phyloP scores from a whole-genome alignment of 1,140 invertebrate genomes.

The Drosophila dunni region DNA sequence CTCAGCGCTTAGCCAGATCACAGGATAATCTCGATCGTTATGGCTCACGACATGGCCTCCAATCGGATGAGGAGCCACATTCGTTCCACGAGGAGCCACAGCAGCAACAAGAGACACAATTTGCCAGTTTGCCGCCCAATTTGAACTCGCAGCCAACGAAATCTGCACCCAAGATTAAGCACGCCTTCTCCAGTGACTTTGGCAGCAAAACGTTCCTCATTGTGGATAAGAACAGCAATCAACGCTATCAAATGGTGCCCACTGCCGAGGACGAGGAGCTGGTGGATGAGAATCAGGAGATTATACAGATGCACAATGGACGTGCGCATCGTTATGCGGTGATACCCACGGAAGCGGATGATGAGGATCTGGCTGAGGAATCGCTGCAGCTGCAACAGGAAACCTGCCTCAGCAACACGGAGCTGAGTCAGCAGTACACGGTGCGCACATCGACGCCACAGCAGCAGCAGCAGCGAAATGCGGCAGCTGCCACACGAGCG shows the following conservation, averaged over 20 bases:
- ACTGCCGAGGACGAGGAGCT: constrained; percentile 86
- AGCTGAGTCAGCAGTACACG: constrained; percentile 63
- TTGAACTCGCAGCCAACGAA: constrained; percentile 36
- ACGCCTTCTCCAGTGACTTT: constrained; percentile 86
- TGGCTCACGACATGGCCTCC: constrained; percentile 55
- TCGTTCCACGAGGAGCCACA: constrained; percentile 77
- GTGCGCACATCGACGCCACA: constrained; percentile 75
- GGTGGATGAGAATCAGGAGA: constrained; percentile 86
- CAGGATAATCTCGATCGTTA: constrained; percentile 78
- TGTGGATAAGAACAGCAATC: constrained; percentile 86
- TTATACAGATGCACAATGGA: constrained; percentile 87
- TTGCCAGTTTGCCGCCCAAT: constrained; percentile 71
- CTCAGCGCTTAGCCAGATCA: constrained; percentile 67
- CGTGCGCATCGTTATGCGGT: constrained; percentile 87
- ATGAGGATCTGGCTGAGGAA: constrained; percentile 66
- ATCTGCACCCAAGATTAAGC: constrained; percentile 71
- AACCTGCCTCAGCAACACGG: constrained; percentile 80
- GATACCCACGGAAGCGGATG: constrained; percentile 85
- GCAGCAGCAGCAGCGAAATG: constrained; percentile 64
- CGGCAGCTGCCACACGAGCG: constrained; percentile 89
- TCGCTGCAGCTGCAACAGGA: constrained; percentile 69
- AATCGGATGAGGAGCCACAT: constrained; percentile 72
- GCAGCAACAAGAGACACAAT: constrained; percentile 62
- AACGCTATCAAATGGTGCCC: constrained; percentile 87
- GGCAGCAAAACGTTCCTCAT: constrained; percentile 87